Evolutionary conservation across 1,140 invertebrate genomes (phyloP), one percentile per base, ranked within the genome.

Genomic region (Colletes latitarsis): DNA sequence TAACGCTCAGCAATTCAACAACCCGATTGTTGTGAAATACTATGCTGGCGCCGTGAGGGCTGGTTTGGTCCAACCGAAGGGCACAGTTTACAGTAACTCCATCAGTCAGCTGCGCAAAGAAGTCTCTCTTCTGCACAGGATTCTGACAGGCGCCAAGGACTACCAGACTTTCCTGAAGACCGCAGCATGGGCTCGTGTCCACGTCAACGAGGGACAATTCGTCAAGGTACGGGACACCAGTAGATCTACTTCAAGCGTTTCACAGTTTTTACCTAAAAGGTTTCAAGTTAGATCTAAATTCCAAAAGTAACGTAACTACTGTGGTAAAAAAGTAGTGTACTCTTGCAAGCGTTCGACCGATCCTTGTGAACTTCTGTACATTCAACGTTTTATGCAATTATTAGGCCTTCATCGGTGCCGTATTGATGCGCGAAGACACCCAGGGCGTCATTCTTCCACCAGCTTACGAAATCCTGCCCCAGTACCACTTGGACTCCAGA

Each of bases 391-490:
- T 30, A 1, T 41, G 57, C 14, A 49, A 69, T 49, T n/a, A 76
- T 73, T 83, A 93, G 89, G 94, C 93, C 39, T 88, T 94, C 57
- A 77, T 82, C 68, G 85, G 85, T 53, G 93, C 93, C 10, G 67
- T 94, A 6, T 82, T 93, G 43, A 90, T 92, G 41, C 92, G 93
- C 12, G 84, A 79, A 49, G 93, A 94, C 67, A 92, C 90, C 60
- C 88, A 90, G 39, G 93, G 92, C 49, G 74, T 94, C 21, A 88
- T 91, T 19, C 82, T 94, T 3, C 94, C 94, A 58, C 91, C 94
- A 58, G 82, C 90, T 9, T 94, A 94, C 73, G 94, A 94, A 88
- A 87, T 94, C n/a, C 90, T 92, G 76, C 94, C 94, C 0, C 92
- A 94, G 30, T 88, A 92, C 78, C 94, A 93, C 87, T 90, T 94